Percentiles rank a stretch among this genome's conserved stretches.
phyloP scores from a whole-genome alignment of 2,113 vertebrate species.

The Anthoscopus minutus region DNA sequence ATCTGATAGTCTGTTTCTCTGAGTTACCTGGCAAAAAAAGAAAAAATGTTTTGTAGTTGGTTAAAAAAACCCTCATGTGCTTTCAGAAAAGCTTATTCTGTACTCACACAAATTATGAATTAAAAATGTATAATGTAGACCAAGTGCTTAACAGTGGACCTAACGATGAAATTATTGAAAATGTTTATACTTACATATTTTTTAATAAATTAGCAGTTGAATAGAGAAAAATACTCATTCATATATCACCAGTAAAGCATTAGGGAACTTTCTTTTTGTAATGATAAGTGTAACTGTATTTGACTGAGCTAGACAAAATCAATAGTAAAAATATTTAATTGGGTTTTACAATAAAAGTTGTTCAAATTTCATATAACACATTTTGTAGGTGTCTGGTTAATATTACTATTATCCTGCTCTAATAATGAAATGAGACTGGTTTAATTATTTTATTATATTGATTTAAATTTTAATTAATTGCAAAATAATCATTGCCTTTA shows the following conservation, averaged over 20 bases:
- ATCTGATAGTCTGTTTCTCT: background rate
- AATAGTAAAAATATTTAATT: background rate
- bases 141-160: background rate
- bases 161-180: background rate
- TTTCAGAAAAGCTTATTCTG: background rate
- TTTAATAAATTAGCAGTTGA: background rate
- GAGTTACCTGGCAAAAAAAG: background rate
- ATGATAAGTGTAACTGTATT: background rate
- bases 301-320: background rate
- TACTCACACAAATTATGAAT: background rate
- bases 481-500: background rate
- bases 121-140: background rate
- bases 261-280: background rate
- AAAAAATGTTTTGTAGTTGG: accelerated
- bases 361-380: background rate
- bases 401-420: background rate
- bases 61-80: accelerated
- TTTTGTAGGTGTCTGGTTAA: background rate
- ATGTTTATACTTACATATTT: background rate
- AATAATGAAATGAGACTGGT: background rate
- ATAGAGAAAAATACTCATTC: background rate
- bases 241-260: background rate
- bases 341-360: background rate
- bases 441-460: background rate
- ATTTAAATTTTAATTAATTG: background rate